Evolutionary conservation across 1,140 invertebrate species (phyloP), one percentile per base, ranked within the genome.

Genomic region (Myzus persicae): DNA sequence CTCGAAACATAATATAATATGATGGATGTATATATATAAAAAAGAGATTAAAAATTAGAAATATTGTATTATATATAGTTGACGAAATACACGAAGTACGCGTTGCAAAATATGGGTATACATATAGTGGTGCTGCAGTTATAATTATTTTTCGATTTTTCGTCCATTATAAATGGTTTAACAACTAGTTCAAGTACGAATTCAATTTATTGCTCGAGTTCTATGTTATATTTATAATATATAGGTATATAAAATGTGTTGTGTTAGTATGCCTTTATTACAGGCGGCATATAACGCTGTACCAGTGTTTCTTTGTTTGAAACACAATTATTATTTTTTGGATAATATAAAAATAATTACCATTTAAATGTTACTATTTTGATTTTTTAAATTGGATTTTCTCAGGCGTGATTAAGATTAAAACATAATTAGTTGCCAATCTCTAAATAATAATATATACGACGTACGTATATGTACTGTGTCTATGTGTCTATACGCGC

Each of bases 171-270:
- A 51, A 51, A 51, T 38, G 14, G n/a, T 38, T 48, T 48, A 89
- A 51, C n/a, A 89, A 89, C 87, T 89, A 51, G 87, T 89, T 51
- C 87, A 89, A 89, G 44, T 38, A 89, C 87, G 46, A 89, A 51
- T 51, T 36, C 6, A 89, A 89, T 89, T 51, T n/a, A 31, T 51
- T 44, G 87, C n/a, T 31, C 38, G 82, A 40, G 24, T 31, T 85
- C 31, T 44, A 11, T 38, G n/a, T 87, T 89, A 36, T 48, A 42
- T 88, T 48, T 46, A 46, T 38, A 87, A n/a, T 36, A 44, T 42
- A 42, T 42, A 20, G 20, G 20, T 81, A 38, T 81, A 11, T 31
- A n/a, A 6, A 84, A 24, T 84, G 9, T 67, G 31, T n/a, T 67
- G 31, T 67, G 31, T 31, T 59, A 59, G 36, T 42, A 42, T 42